phyloP scores from a whole-genome alignment of 2,113 vertebrate species.

The Sterrhoptilus dennistouni region DNA sequence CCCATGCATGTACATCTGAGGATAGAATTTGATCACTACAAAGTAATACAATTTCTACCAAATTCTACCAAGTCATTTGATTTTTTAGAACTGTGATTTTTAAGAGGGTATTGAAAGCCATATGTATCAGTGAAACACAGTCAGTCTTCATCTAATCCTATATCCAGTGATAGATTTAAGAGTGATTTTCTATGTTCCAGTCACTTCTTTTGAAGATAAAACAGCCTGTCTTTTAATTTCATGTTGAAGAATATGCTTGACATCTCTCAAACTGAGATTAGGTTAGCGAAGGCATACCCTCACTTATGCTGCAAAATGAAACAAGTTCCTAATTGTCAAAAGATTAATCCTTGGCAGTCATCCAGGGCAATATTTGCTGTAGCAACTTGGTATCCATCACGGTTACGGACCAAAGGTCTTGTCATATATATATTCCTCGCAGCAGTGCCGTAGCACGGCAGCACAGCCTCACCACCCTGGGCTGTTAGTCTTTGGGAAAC shows the following conservation, averaged over 20 bases:
- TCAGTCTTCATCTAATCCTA: background rate
- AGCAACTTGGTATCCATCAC: slow-evolving; percentile 64
- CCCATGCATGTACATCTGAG: background rate
- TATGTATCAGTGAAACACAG: background rate
- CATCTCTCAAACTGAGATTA: slow-evolving; percentile 51
- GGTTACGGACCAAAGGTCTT: slow-evolving; percentile 31
- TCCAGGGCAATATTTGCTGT: slow-evolving; percentile 65
- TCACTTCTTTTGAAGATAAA: slow-evolving; percentile 48
- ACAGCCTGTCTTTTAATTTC: slow-evolving; percentile 37
- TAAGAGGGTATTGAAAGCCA: background rate
- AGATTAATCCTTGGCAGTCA: slow-evolving; percentile 60
- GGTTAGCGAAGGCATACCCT: background rate
- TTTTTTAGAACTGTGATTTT: background rate
- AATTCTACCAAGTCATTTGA: background rate
- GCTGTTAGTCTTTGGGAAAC: slow-evolving; percentile 17
- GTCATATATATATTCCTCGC: background rate
- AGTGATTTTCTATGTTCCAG: slow-evolving; percentile 17
- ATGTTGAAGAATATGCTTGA: slow-evolving; percentile 18
- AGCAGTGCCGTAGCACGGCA: background rate
- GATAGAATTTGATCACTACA: background rate
- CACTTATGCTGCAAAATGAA: slow-evolving; percentile 19
- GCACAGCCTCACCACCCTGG: background rate
- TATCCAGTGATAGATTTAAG: background rate
- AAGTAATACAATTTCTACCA: slow-evolving; percentile 10
- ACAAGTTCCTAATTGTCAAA: slow-evolving; percentile 57